Evolutionary conservation across 1,140 invertebrate species (phyloP).

Genomic region (Mercenaria mercenaria): DNA sequence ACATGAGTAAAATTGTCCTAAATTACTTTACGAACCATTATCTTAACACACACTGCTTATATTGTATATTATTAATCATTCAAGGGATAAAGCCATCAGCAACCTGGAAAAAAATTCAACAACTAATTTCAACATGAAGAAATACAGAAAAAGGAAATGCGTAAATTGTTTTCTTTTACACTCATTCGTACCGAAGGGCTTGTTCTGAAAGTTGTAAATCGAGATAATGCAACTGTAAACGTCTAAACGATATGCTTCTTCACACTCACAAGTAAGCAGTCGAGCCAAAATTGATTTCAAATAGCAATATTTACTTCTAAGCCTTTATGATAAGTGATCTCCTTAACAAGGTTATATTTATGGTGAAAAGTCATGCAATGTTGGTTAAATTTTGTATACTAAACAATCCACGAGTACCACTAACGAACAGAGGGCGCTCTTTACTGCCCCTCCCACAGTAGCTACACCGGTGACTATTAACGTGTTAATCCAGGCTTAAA

Average conservation of each 20-base stretch:
- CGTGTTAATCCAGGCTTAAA: conserved; percentile 32
- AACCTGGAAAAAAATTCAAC: background rate
- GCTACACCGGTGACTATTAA: background rate
- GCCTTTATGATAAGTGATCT: conserved; percentile 25
- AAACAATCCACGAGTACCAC: conserved; percentile 5
- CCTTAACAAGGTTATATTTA: conserved; percentile 20
- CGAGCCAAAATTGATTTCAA: conserved; percentile 35
- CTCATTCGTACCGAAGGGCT: conserved; percentile 17
- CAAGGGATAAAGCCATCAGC: background rate
- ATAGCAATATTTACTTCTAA: conserved; percentile 25
- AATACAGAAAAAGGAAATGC: background rate
- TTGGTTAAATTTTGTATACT: conserved; percentile 9
- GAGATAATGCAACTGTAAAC: conserved; percentile 3
- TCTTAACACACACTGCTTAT: too few species aligned
- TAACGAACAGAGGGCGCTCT: background rate
- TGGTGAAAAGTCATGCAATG: conserved; percentile 36
- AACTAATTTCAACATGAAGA: background rate
- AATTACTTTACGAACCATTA: too few species aligned
- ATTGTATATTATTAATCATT: too few species aligned
- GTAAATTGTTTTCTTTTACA: background rate
- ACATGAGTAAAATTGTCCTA: too few species aligned
- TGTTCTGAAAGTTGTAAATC: conserved; percentile 13
- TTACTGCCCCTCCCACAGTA: conserved; percentile 9
- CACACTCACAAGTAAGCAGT: conserved; percentile 17
- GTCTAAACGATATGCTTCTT: conserved; percentile 1